Base-by-base conservation (phyloP, 2,113 vertebrate genomes). In the Porphyrio hochstetteri region DNA sequence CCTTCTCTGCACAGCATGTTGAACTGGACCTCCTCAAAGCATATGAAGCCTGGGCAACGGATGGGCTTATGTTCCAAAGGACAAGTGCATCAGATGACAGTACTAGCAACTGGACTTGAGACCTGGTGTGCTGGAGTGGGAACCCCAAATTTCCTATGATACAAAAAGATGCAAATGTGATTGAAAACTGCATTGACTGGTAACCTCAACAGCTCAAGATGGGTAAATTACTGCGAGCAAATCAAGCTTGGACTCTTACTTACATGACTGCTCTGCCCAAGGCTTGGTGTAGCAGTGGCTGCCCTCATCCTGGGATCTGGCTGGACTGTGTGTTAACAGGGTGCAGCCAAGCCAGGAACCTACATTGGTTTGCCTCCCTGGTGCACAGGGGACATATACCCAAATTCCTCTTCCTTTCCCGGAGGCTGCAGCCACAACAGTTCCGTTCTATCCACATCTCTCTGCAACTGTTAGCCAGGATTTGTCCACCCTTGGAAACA, bases 21-120 rank as follows among this genome's bases (percentile, higher is more conserved):
- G 35, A 60, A 33, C 82, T n/a, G 11, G 4, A 48, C 16, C 6
- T 67, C 42, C 29, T 33, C 53, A 57, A 50, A 81, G 68, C 44
- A 29, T 1, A 12, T 9, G 25, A 78, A 38, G 28, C 25, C 70
- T 44, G 40, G 55, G 7, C 75, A 85, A 29, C 0, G 0, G 11
- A 16, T 10, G 64, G 9, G 23, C 6, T 5, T 76, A 7, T 9
- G 5, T 24, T 64, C 31, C n/a, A 74, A 63, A 69, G 36, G 17
- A 63, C 33, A 74, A 64, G 19, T 3, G 13, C 24, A 35, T 65
- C 50, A 70, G 44, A 28, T 44, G 21, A 50, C 36, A 55, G 12
- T 1, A 55, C 8, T 33, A 77, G 46, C 64, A 84, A 24, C 18
- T 48, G 27, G 29, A 77, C 44, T 2, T 35, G 21, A 88, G 92